These are phyloP conservation scores for Gadopsis marmoratus DNA, from an alignment of 2,797 vertebrate species.

Conservation along the genomic window DNA sequence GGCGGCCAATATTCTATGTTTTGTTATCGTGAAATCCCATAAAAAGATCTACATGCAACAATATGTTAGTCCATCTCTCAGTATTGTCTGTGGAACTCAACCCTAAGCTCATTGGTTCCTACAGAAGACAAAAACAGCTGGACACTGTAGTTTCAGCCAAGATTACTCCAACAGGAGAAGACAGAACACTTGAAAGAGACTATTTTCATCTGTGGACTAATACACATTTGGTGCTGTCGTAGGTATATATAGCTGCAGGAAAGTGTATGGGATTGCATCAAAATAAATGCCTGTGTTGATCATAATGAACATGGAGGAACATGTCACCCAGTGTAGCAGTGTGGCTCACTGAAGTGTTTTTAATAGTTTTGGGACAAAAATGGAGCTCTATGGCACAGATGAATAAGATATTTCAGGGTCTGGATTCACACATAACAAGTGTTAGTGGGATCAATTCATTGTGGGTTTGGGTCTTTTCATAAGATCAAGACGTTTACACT, in stretches of 20 bases:
- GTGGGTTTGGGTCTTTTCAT: too few relatives aligned
- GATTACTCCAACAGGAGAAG: not conserved
- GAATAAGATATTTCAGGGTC: not conserved
- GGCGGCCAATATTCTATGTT: not conserved
- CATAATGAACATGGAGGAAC: too few relatives aligned
- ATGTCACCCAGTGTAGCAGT: not conserved
- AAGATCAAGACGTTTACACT: not conserved
- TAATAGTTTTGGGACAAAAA: not conserved
- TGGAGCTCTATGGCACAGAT: not conserved
- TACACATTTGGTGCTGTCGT: not conserved
- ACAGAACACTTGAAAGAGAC: not conserved
- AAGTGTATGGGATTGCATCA: not conserved
- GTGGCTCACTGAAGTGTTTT: not conserved
- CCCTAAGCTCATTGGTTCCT: not conserved
- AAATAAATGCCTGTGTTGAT: not conserved
- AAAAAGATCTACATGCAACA: not conserved
- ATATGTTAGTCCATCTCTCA: not conserved
- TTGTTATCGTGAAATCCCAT: not conserved
- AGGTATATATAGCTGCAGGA: not conserved
- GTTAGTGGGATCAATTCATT: too few relatives aligned
- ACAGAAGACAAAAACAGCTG: not conserved
- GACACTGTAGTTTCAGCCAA: too few relatives aligned
- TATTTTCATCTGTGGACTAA: conserved; percentile 4
- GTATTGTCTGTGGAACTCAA: not conserved
- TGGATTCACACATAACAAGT: not conserved